Percentiles rank a stretch among this genome's conserved stretches.
Evolutionary conservation across 1,140 invertebrate genomes (phyloP).

Genomic region (Listronotus oregonensis): DNA sequence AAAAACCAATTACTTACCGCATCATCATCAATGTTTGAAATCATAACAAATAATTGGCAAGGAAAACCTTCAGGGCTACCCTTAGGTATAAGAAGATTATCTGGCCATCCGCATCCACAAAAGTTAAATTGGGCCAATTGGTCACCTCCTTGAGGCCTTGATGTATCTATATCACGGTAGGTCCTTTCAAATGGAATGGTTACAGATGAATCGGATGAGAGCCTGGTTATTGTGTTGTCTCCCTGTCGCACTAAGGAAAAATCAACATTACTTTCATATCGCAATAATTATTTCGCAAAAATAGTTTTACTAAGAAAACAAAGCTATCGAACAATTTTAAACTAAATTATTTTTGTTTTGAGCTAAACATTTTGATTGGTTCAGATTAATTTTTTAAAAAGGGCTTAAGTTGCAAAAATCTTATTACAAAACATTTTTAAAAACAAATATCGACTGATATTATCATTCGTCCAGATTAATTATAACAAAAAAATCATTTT

Average conservation of each 20-base stretch:
- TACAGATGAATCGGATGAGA: slow-evolving; percentile 69
- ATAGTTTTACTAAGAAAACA: too few species aligned
- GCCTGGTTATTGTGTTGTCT: slow-evolving; percentile 65
- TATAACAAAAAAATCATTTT: too few species aligned
- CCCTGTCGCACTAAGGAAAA: slow-evolving; percentile 66
- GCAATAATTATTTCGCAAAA: too few species aligned
- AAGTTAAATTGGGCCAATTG: slow-evolving; percentile 70
- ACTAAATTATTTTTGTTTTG: too few species aligned
- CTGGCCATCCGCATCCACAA: slow-evolving; percentile 88
- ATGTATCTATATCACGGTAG: slow-evolving; percentile 66
- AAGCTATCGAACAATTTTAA: too few species aligned
- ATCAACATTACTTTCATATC: too few species aligned
- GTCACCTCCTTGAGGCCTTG: slow-evolving; percentile 59
- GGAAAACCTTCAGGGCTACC: slow-evolving; percentile 70
- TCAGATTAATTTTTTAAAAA: too few species aligned
- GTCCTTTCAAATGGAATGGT: slow-evolving; percentile 75
- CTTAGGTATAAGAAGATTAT: slow-evolving; percentile 81
- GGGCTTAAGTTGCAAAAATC: too few species aligned
- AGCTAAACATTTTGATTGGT: too few species aligned
- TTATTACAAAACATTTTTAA: too few species aligned
- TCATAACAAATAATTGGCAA: slow-evolving; percentile 79
- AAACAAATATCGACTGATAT: too few species aligned
- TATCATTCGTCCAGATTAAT: too few species aligned
- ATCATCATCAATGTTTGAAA: slow-evolving; percentile 76
- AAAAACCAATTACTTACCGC: slow-evolving; percentile 39